A percentile compares a stretch with the other conserved stretches of the same genome.
Conservation (phyloP, 2,797 vertebrate species). For the Pempheris klunzingeri region DNA sequence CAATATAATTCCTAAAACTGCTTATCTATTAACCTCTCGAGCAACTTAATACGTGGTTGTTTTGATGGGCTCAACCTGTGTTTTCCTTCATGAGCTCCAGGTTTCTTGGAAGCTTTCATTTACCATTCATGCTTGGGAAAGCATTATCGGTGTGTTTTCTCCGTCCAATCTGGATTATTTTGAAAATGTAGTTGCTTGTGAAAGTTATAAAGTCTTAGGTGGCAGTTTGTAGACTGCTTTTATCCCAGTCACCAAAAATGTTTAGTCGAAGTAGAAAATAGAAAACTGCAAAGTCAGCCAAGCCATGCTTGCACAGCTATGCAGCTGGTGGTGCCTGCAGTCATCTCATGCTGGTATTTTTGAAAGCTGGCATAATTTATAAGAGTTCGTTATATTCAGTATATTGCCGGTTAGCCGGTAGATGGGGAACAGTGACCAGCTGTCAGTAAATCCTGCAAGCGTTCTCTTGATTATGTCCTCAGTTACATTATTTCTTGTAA, state of each 20-base stretch:
- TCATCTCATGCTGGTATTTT: conserved; percentile 22
- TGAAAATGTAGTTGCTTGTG: conserved; percentile 15
- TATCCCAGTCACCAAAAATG: conserved; percentile 34
- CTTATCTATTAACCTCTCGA: conserved; percentile 16
- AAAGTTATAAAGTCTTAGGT: conserved; percentile 28
- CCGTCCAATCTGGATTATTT: not conserved
- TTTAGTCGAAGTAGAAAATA: conserved; percentile 18
- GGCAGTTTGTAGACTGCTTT: conserved; percentile 22
- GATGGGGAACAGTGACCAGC: not conserved
- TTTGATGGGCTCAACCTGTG: conserved; percentile 2
- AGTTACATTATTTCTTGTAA: too few relatives aligned
- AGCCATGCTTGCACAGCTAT: not conserved
- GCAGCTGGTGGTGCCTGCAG: conserved; percentile 13
- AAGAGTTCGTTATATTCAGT: not conserved
- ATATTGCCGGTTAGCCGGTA: too few relatives aligned
- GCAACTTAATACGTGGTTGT: not conserved
- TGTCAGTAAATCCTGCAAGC: not conserved
- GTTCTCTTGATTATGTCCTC: too few relatives aligned
- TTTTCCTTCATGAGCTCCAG: not conserved
- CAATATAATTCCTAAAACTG: conserved; percentile 2
- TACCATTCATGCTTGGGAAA: conserved; percentile 24
- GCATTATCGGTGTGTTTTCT: conserved; percentile 9
- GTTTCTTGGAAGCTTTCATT: conserved; percentile 5
- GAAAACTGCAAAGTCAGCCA: conserved; percentile 42
- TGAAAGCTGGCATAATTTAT: conserved; percentile 17